These are phyloP conservation scores for Labeo catla DNA, from an alignment of 2,113 vertebrate genomes.

Conservation along the genomic window DNA sequence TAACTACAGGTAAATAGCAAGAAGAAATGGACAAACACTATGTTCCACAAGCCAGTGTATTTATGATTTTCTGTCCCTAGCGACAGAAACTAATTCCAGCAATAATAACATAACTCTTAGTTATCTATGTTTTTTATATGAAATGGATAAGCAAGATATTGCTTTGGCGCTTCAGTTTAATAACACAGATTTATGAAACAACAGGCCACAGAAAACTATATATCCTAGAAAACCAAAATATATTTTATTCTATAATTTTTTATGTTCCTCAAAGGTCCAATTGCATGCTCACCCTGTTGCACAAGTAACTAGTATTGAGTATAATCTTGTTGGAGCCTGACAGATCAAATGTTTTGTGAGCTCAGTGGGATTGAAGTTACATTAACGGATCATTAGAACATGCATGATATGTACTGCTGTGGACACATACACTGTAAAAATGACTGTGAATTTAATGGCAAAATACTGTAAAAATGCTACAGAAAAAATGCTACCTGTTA, in stretches of 20 bases:
- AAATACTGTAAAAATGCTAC: no score
- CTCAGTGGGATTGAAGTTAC: not conserved
- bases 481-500: no score
- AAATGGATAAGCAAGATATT: no score
- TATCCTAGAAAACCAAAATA: not conserved
- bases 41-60: not conserved
- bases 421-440: no score
- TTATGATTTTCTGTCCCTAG: not conserved
- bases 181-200: not conserved
- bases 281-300: no score
- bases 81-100: no score
- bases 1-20: not conserved
- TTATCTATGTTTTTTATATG: no score
- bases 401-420: not conserved
- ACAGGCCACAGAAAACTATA: not conserved
- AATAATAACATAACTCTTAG: no score
- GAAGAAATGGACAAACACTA: not conserved
- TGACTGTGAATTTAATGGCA: no score
- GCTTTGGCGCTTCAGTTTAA: no score
- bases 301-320: not conserved
- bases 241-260: not conserved
- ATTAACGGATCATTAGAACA: not conserved
- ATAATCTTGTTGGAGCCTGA: not conserved
- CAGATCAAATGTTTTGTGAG: not conserved
- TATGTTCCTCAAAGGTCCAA: not conserved